phyloP scores from a whole-genome alignment of 2,113 vertebrate genomes.

The Misgurnus mizolepis region DNA sequence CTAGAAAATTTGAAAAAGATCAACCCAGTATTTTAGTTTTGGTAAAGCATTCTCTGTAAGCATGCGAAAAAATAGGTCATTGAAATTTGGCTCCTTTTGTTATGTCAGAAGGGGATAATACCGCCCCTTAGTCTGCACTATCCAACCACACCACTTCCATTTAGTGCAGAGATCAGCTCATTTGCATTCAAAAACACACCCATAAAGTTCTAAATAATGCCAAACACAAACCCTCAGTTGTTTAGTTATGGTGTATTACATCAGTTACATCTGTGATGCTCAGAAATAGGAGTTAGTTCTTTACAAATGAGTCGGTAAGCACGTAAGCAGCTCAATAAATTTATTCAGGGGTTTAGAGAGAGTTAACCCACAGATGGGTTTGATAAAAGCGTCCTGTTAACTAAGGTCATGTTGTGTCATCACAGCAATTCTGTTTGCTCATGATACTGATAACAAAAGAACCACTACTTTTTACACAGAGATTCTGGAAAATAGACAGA shows the following conservation, averaged over 20 bases:
- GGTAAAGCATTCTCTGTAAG: no score
- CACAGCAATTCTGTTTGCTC: slow-evolving; percentile 3
- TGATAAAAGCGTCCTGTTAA: neutral
- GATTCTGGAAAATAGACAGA: neutral
- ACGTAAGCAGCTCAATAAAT: neutral
- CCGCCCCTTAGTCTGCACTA: no score
- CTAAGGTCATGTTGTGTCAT: neutral
- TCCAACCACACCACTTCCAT: no score
- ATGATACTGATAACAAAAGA: neutral
- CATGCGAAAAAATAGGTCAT: no score
- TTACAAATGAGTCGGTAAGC: slow-evolving; percentile 54
- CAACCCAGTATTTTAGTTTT: no score
- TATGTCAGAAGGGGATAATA: no score
- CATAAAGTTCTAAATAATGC: neutral
- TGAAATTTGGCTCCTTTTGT: no score
- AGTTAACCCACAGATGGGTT: neutral
- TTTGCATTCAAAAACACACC: no score
- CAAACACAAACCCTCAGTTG: slow-evolving; percentile 31
- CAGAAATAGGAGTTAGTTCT: slow-evolving; percentile 24
- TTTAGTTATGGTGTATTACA: neutral
- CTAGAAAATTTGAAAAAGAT: no score
- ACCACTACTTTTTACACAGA: neutral
- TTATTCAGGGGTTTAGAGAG: neutral
- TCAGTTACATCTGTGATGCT: slow-evolving; percentile 41
- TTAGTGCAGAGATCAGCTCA: no score